Base-by-base conservation (phyloP, 2,113 vertebrate species). In the Psilopsiagon aurifrons region DNA sequence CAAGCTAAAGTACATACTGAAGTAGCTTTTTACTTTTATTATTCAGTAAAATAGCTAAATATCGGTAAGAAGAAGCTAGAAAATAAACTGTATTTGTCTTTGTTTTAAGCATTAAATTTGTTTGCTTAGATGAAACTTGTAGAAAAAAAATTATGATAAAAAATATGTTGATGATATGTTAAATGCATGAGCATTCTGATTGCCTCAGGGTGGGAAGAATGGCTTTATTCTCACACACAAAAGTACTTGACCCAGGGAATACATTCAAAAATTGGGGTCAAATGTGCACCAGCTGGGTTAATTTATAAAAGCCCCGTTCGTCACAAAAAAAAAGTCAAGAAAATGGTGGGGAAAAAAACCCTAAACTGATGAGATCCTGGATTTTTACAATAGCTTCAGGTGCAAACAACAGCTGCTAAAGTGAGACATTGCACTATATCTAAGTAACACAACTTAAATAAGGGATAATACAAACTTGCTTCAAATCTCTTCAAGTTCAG, bases 181-280 rank as follows among this genome's bases (percentile, higher is more conserved):
- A 94, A 94, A 62, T 62, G 60, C n/a, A 54, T 52, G 64, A 73
- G 67, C 80, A 95, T 52, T 91, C 43, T 64, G 75, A 62, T 74
- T 94, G 94, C 83, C 88, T 94, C 78, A 46, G 85, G 90, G 41
- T 88, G 25, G 39, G 81, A 83, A 88, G 76, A 97, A 86, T 89
- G 85, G 75, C 15, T 86, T n/a, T 88, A 44, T 83, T 94, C 70
- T 84, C 69, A 81, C 39, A 93, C 71, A 94, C 41, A 94, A 60
- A 94, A 87, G 49, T 90, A 84, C 86, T 95, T 96, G 92, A 97
- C 88, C 95, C 74, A 89, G 79, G 35, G 83, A 97, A 75, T 63
- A 83, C 49, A 90, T 90, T 91, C 87, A 92, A 97, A 97, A 96
- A 96, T 96, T 94, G 94, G 76, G 93, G 91, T 97, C 96, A 95